Evolutionary conservation across 2,888 invertebrate genomes (phyloP), one percentile per base, ranked within the genome.

Genomic region (Drosophila anomalipes): DNA sequence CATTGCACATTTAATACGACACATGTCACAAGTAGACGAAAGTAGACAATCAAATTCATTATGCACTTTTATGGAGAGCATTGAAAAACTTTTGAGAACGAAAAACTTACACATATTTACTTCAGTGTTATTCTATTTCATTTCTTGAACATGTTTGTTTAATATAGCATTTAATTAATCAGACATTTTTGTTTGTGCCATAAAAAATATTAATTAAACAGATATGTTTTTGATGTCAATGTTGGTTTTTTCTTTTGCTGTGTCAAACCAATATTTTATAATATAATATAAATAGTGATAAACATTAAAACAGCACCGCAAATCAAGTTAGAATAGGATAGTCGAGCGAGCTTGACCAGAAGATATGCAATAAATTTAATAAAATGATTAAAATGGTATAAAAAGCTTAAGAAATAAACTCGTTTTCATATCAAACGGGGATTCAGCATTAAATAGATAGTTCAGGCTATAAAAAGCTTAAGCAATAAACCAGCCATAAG

Each of bases 1-100:
- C 47, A 70, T 54, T 66, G 59, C 65, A n/a, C 28, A 19, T 16
- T n/a, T n/a, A n/a, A 44, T 47, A 9, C 47, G 22, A 26, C 35
- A 56, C 2, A 12, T 58, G n/a, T 16, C 0, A 16, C 19, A 59
- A 52, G 61, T 16, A 16, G 51, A 26, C n/a, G 16, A 19, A 33
- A 9, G 30, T 16, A 26, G 47, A 47, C 22, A 47, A 26, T 47
- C 7, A 47, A 47, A 47, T 47, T 47, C 47, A 26, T 47, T 47
- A 16, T 22, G 1, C 22, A 6, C 19, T 37, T 37, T 37, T 19
- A 7, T 19, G 7, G 37, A 19, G 19, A 19, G 37, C 19, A 37
- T 37, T 7, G 37, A 1, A 19, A 7, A 37, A 5, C 35, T 14
- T 44, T 12, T 5, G 22, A 22, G 22, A 14, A 44, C 5, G 12